Base-by-base conservation (phyloP, 2,113 vertebrate species). In the Rhinogobius similis region DNA sequence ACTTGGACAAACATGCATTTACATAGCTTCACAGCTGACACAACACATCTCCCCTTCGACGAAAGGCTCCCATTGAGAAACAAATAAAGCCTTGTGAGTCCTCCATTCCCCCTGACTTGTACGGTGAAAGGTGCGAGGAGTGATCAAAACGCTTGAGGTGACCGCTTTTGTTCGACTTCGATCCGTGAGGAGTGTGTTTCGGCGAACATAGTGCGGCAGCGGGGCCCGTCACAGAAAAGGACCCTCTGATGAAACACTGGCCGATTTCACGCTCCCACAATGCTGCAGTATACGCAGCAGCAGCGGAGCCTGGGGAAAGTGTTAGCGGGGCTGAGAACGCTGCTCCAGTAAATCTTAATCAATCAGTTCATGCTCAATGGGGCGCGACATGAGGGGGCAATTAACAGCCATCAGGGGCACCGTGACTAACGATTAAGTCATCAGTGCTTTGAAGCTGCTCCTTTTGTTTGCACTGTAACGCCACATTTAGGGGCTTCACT, bases 261-360 rank as follows among this genome's bases (percentile, higher is more conserved):
- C 65, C 4, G 68, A 90, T 87, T 85, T 88, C 83, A 87, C 68
- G 67, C 75, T 82, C n/a, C 10, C 79, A 86, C 76, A 80, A 78
- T 64, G 73, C 76, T 56, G 3, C 29, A 64, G 44, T 73, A 56
- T 70, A 58, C 21, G 58, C 67, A 53, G 71, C 39, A 10, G 32
- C 32, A 36, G 32, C 9, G 32, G 32, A 7, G 53, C 13, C 11
- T 72, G 71, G 70, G 74, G 18, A 59, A 24, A 56, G 23, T 18
- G 75, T 67, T 55, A 64, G 36, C 21, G 10, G 72, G 63, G 27
- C 76, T 67, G 9, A 59, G 11, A 41, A 44, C 27, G 44, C 67
- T 38, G 26, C 14, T 72, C 62, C 10, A 73, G 43, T 53, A 61
- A 65, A 68, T 65, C 39, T 24, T 27, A 38, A 46, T 29, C 0